Evolutionary conservation across 2,888 invertebrate genomes (phyloP).

Genomic region (Nebria brevicollis): DNA sequence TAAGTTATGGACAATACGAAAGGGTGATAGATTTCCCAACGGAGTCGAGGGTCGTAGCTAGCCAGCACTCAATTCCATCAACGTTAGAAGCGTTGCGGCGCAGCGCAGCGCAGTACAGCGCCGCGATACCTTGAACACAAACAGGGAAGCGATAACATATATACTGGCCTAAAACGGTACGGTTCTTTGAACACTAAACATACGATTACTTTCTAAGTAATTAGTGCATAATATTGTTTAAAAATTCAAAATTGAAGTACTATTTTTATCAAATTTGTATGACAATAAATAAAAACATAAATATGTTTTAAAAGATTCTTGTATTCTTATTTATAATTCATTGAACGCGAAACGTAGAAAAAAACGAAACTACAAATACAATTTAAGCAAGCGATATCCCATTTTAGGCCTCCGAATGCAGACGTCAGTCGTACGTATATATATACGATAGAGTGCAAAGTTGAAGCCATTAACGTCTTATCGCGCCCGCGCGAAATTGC

Average conservation of each 20-base stretch:
- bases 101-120: too few species aligned
- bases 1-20: conserved; percentile 64
- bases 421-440: conserved; percentile 51
- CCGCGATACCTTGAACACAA: too few species aligned
- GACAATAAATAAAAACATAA: too few species aligned
- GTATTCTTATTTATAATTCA: too few species aligned
- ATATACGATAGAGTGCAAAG: conserved; percentile 67
- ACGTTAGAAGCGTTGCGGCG: neutral
- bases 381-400: conserved; percentile 4
- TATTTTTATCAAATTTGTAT: too few species aligned
- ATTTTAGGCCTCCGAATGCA: conserved; percentile 50
- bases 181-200: neutral
- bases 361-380: neutral
- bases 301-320: too few species aligned
- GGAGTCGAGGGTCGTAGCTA: conserved; percentile 49
- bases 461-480: conserved; percentile 70
- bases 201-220: neutral
- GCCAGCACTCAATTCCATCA: conserved; percentile 40
- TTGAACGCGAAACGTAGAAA: too few species aligned
- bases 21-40: conserved; percentile 64
- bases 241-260: too few species aligned
- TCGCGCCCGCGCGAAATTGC: conserved; percentile 64
- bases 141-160: too few species aligned
- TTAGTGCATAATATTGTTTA: too few species aligned
- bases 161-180: neutral